Percentiles rank a stretch among this genome's conserved stretches.
phyloP scores from a whole-genome alignment of 2,888 invertebrate genomes.

The Masnerella sp. region DNA sequence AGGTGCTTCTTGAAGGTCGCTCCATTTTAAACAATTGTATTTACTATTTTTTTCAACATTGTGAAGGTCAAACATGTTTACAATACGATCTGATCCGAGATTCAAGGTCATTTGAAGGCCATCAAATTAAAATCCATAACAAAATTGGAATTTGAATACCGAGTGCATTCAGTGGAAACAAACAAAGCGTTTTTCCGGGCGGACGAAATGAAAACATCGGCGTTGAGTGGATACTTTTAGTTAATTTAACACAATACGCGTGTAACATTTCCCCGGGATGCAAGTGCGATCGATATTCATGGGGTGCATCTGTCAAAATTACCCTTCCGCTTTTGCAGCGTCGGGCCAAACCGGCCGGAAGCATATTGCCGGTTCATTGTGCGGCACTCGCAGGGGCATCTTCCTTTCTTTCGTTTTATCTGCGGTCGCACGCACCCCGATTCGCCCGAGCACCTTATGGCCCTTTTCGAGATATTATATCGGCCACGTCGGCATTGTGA shows the following conservation, averaged over 20 bases:
- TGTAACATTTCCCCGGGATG: slow-evolving; percentile 58
- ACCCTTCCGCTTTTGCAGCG: slow-evolving; percentile 65
- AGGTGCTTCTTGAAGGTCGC: no score
- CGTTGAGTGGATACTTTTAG: background rate
- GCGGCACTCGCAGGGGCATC: slow-evolving; percentile 28
- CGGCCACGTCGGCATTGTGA: slow-evolving; percentile 27
- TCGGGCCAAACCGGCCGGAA: slow-evolving; percentile 53
- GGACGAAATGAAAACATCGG: no score
- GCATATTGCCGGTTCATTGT: slow-evolving; percentile 58
- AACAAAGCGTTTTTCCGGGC: no score
- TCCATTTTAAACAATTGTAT: no score
- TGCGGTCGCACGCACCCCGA: slow-evolving; percentile 50
- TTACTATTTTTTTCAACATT: no score
- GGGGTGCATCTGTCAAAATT: slow-evolving; percentile 70
- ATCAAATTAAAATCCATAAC: no score
- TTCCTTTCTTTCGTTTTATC: slow-evolving; percentile 40
- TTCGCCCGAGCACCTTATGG: slow-evolving; percentile 42
- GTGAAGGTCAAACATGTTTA: no score
- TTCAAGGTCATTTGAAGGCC: no score
- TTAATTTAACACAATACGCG: slow-evolving; percentile 18
- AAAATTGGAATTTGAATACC: no score
- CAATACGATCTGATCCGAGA: no score
- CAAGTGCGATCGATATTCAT: slow-evolving; percentile 64
- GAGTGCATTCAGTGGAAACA: no score
- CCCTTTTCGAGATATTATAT: slow-evolving; percentile 8